These are phyloP conservation scores for Zaprionus africanus DNA, from an alignment of 1,140 invertebrate species.

Conservation along the genomic window DNA sequence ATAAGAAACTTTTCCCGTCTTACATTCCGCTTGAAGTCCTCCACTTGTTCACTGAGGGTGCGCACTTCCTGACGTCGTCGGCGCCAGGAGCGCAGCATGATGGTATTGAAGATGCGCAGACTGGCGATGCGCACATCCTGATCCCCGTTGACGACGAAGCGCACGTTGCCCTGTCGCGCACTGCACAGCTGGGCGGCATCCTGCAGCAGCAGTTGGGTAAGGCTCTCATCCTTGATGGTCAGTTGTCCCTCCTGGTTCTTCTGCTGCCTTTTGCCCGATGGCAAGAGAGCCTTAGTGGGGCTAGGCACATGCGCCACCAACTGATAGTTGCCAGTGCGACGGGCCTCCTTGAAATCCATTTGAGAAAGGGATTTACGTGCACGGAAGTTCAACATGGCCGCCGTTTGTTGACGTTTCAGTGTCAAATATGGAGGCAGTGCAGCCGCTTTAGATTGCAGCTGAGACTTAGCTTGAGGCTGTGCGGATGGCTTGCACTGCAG, in stretches of 20 bases:
- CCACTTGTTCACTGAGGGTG: conserved; percentile 59
- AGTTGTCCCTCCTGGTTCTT: background rate
- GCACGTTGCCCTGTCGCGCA: conserved; percentile 26
- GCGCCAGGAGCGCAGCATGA: conserved; percentile 77
- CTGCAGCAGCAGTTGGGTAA: conserved; percentile 41
- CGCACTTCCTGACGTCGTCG: conserved; percentile 66
- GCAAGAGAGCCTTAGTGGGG: conserved; percentile 5
- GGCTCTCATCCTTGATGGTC: conserved; percentile 31
- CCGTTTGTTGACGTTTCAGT: conserved; percentile 62
- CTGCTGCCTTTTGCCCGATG: background rate
- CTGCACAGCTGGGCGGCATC: conserved; percentile 45
- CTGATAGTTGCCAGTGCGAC: conserved; percentile 63
- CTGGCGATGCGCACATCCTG: conserved; percentile 68
- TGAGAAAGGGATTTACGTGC: conserved; percentile 74
- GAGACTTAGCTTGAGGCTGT: background rate
- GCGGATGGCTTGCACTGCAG: background rate
- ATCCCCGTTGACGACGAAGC: conserved; percentile 52
- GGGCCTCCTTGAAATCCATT: conserved; percentile 76
- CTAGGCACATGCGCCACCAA: conserved; percentile 54
- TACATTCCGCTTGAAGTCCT: conserved; percentile 62
- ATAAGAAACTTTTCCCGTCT: background rate
- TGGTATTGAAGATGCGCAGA: conserved; percentile 70
- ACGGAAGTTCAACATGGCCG: conserved; percentile 59
- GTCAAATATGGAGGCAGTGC: conserved; percentile 46
- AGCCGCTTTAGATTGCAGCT: background rate